Percentiles rank a stretch among this genome's conserved stretches.
These are phyloP conservation scores for Limnephilus lunatus DNA, from an alignment of 2,888 invertebrate species.

Conservation along the genomic window DNA sequence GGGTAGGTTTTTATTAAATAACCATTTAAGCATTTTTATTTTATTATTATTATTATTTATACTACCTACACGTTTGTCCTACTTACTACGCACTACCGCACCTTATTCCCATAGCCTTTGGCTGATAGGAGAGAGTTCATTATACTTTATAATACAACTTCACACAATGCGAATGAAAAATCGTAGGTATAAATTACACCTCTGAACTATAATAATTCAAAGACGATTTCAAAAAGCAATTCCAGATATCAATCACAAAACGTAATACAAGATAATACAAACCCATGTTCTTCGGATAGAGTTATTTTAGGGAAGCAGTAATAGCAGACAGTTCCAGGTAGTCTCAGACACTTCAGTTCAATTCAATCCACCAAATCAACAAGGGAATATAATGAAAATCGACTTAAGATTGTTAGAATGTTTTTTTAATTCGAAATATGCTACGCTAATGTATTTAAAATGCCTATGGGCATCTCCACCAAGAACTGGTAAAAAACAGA, in stretches of 20 bases:
- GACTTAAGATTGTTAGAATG: not conserved
- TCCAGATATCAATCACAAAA: constrained; percentile 2
- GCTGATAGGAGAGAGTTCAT: not conserved
- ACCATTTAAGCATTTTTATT: not conserved
- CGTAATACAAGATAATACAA: constrained; percentile 5
- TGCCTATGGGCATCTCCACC: not conserved
- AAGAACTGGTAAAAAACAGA: constrained; percentile 29
- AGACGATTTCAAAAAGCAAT: not conserved
- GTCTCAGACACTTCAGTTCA: not conserved
- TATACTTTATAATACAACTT: not conserved
- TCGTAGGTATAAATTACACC: not conserved
- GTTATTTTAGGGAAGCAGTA: not conserved
- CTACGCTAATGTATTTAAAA: constrained; percentile 26
- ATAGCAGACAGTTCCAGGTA: not conserved
- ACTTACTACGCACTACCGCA: not conserved
- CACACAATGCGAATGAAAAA: not conserved
- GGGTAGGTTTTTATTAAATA: not conserved
- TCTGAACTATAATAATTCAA: not conserved
- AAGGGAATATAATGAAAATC: constrained; percentile 39
- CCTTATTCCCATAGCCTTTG: not conserved
- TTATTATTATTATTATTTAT: not conserved
- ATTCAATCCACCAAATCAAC: constrained; percentile 14
- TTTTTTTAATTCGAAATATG: constrained; percentile 13
- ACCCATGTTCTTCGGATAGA: not conserved
- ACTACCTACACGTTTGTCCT: not conserved